A percentile compares a stretch with the other conserved stretches of the same genome.
Evolutionary conservation across 2,888 invertebrate genomes (phyloP).

Genomic region (Sinohyriopsis cumingii): DNA sequence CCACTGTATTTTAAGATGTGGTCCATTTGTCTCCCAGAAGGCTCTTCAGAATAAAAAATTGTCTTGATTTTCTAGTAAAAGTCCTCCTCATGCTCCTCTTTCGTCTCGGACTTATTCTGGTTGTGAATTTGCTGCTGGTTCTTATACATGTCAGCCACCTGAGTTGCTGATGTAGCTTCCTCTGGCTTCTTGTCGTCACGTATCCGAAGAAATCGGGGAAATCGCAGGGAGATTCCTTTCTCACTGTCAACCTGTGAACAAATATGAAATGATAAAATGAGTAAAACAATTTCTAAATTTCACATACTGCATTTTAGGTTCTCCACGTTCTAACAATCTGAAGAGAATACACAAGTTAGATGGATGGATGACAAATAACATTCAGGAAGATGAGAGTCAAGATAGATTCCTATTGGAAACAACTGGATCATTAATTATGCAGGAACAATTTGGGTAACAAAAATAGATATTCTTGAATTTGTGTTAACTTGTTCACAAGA

Average conservation of each 20-base stretch:
- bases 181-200: constrained; percentile 94
- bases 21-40: no score
- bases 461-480: no score
- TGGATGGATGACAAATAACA: no score
- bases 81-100: constrained; percentile 50
- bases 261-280: not conserved
- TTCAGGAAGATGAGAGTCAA: no score
- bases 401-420: no score
- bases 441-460: no score
- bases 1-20: no score
- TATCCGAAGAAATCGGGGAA: constrained; percentile 92
- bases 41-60: no score
- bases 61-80: constrained; percentile 38
- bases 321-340: no score
- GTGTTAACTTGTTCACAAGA: no score
- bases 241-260: constrained; percentile 82
- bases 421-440: no score
- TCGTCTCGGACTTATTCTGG: constrained; percentile 48
- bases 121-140: constrained; percentile 89
- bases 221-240: constrained; percentile 94
- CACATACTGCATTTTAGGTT: not conserved
- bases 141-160: constrained; percentile 90
- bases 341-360: not conserved
- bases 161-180: constrained; percentile 91
- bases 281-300: not conserved